A percentile compares a stretch with the other conserved stretches of the same genome.
phyloP scores from a whole-genome alignment of 1,140 invertebrate genomes.

The Orchestia grillus region DNA sequence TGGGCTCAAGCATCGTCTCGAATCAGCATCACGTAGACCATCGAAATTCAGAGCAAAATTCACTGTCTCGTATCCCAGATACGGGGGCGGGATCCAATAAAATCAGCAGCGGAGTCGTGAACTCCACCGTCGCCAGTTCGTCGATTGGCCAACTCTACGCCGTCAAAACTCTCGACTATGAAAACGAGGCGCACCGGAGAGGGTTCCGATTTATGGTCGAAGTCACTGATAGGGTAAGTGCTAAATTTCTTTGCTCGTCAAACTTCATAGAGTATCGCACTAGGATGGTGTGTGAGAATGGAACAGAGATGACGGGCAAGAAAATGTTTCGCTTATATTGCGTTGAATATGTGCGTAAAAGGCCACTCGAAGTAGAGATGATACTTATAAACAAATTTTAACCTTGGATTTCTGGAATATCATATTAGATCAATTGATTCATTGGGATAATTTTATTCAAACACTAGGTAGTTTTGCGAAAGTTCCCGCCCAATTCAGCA shows the following conservation, averaged over 20 bases:
- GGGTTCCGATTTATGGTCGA: constrained; percentile 61
- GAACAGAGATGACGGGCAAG: background rate
- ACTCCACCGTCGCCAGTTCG: background rate
- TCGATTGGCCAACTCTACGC: constrained; percentile 61
- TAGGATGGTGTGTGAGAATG: background rate
- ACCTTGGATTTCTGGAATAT: too few relatives aligned
- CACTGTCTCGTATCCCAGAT: background rate
- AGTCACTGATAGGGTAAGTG: constrained; percentile 63
- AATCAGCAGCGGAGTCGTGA: background rate
- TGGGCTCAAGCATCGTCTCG: background rate
- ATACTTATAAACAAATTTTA: too few relatives aligned
- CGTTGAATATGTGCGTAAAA: too few relatives aligned
- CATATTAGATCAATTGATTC: too few relatives aligned
- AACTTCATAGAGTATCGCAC: background rate
- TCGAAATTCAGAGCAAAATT: background rate
- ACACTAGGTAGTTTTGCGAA: too few relatives aligned
- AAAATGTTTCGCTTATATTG: background rate
- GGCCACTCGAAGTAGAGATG: too few relatives aligned
- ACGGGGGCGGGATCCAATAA: background rate
- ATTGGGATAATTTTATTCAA: too few relatives aligned
- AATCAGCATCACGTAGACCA: background rate
- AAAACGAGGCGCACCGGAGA: constrained; percentile 57
- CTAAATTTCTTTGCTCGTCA: background rate
- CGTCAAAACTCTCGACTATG: constrained; percentile 59
- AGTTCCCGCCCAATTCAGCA: too few relatives aligned